Evolutionary conservation across 1,140 invertebrate species (phyloP).

Genomic region (Caenorhabditis brenneri): DNA sequence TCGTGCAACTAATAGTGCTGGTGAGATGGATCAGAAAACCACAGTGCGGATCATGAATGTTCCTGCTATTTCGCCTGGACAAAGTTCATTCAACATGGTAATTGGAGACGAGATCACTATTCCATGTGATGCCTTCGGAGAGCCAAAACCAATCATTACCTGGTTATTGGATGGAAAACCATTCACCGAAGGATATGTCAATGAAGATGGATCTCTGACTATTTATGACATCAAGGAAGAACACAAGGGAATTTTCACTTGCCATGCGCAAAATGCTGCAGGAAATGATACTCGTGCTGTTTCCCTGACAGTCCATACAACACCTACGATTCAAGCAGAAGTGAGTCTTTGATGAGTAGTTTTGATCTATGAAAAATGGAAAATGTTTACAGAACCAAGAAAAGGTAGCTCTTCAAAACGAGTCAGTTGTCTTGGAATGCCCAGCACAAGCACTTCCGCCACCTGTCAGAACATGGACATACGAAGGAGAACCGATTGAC

Average conservation of each 20-base stretch:
- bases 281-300: conserved; percentile 63
- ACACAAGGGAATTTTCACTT: conserved; percentile 63
- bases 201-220: conserved; percentile 61
- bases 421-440: conserved; percentile 60
- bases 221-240: conserved; percentile 62
- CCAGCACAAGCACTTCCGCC: conserved; percentile 65
- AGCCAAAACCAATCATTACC: conserved; percentile 61
- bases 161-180: conserved; percentile 57
- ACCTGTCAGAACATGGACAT: conserved; percentile 63
- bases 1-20: conserved; percentile 71
- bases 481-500: conserved; percentile 59
- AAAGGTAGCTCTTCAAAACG: conserved; percentile 58
- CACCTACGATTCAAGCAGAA: conserved; percentile 63
- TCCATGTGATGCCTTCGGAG: conserved; percentile 62
- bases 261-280: conserved; percentile 63
- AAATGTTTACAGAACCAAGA: conserved; percentile 46
- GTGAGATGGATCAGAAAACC: conserved; percentile 61
- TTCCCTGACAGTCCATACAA: conserved; percentile 64
- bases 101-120: conserved; percentile 58
- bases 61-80: conserved; percentile 59
- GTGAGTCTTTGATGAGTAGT: neutral
- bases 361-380: neutral
- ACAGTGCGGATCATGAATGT: conserved; percentile 51
- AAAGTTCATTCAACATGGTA: conserved; percentile 63
- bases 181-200: conserved; percentile 57